These are phyloP conservation scores for Spea multiplicata DNA, from an alignment of 2,113 vertebrate species.

Conservation along the genomic window DNA sequence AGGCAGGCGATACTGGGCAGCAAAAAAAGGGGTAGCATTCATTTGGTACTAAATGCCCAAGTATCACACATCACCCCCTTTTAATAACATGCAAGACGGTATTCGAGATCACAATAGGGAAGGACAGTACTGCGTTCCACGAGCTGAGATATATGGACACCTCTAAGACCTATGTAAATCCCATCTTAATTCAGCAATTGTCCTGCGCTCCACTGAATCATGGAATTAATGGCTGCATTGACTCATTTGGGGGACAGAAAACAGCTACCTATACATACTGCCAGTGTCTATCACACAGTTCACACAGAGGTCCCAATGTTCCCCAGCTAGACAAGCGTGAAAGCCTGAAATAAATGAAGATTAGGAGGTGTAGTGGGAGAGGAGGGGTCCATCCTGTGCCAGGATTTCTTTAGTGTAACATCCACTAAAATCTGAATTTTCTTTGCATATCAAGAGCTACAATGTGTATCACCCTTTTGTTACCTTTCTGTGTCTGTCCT, in stretches of 20 bases:
- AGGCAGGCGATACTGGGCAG: background rate
- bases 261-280: constrained; percentile 52
- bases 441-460: background rate
- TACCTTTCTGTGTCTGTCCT: constrained; percentile 98
- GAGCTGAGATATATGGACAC: constrained; percentile 19
- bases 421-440: background rate
- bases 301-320: constrained; percentile 53
- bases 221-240: constrained; percentile 59
- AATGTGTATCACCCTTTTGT: background rate
- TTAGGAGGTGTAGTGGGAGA: constrained; percentile 73
- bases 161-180: constrained; percentile 46
- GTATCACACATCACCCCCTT: too few relatives aligned
- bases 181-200: constrained; percentile 61
- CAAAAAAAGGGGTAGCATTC: background rate
- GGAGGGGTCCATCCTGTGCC: background rate
- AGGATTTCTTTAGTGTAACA: background rate
- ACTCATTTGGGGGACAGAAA: constrained; percentile 53
- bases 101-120: background rate
- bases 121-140: background rate
- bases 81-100: background rate
- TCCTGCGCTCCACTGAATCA: constrained; percentile 51
- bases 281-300: constrained; percentile 55
- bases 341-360: constrained; percentile 69
- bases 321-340: constrained; percentile 67
- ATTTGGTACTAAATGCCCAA: too few relatives aligned